Base-by-base conservation (phyloP, 1,140 invertebrate species). In the Bombus sibiricus region DNA sequence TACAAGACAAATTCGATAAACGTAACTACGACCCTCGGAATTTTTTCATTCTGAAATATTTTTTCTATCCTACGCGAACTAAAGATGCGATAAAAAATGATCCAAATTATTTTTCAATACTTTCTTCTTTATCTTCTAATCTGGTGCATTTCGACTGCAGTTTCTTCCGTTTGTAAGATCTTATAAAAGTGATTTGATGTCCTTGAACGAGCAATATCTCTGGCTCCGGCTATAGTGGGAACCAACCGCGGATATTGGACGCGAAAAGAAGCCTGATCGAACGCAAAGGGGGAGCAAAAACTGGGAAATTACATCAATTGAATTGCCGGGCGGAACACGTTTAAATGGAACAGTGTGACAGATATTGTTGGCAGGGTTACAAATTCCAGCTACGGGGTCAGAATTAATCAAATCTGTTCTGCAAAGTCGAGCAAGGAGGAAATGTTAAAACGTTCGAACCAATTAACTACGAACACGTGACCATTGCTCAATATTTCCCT, bases 321-420 rank as follows among this genome's bases (percentile, higher is more conserved):
- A 37, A 59, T 77, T 32, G 75, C 53, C 43, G 34, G 25, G 8
- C 13, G 53, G 53, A 28, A 59, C 75, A 62, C 75, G 75, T 74
- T 74, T 74, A 75, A 75, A 75, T 57, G 43, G 73, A 57, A 47
- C 73, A 57, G 47, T 28, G 41, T 53, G 73, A 75, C 47, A 75
- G 73, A 53, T 75, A 75, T 75, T 75, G 73, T 75, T 75, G 73
- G 73, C 73, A 53, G 57, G 32, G 47, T 75, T 75, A 75, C 73
- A 75, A 75, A 75, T 75, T 57, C 25, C 73, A 57, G 47, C 32
- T 28, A 75, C 73, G 73, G 73, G 25, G 43, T 75, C 73, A 34
- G 73, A 75, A 75, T 75, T 75, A 75, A 75, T 75, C 73, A 75
- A 75, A 75, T 53, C 73, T 75, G 47, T 75, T 37, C 47, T 75